Evolutionary conservation across 2,888 invertebrate genomes (phyloP), one percentile per base, ranked within the genome.

Genomic region (Asteroscopus sphinx): DNA sequence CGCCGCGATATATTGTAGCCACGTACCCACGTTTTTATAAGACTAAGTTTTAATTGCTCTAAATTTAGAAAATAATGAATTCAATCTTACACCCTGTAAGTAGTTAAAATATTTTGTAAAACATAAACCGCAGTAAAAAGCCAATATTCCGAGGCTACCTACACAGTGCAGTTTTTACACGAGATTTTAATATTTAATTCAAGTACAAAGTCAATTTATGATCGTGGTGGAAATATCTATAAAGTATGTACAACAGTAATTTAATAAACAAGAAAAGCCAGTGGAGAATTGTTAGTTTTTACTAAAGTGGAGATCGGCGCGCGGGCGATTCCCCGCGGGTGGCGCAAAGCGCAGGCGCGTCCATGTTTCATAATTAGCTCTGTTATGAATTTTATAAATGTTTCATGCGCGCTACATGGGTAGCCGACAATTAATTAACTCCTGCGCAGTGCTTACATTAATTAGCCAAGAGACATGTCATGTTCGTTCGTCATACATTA

Each of bases 331-430:
- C 87, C 77, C 91, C 79, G 91, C 92, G 92, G 92, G 92, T 91
- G 92, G 92, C 86, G 86, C 83, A 83, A 85, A 80, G 79, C 82
- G 75, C 78, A 77, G 79, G 80, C 85, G 85, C 86, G 85, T 78
- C 84, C 85, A 87, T 85, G 86, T 85, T 89, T 91, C 90, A 89
- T 89, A 91, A 91, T 90, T 91, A 92, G 89, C 84, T 80, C 81
- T 88, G 93, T 92, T 93, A 93, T 93, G 93, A 93, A 91, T 91
- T 92, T 86, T 88, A 93, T 93, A 91, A 92, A 93, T 93, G 89
- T 92, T 92, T 92, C 91, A 92, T 92, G 90, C 83, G 82, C 83
- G 77, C 83, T 85, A 78, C 86, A 82, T 83, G 86, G 82, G 85
- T 83, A 86, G 87, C 85, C 88, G 88, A 89, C 92, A 93, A 88